Percentiles rank a stretch among this genome's conserved stretches.
phyloP scores from a whole-genome alignment of 1,140 invertebrate species.

The Cardiocondyla obscurior region DNA sequence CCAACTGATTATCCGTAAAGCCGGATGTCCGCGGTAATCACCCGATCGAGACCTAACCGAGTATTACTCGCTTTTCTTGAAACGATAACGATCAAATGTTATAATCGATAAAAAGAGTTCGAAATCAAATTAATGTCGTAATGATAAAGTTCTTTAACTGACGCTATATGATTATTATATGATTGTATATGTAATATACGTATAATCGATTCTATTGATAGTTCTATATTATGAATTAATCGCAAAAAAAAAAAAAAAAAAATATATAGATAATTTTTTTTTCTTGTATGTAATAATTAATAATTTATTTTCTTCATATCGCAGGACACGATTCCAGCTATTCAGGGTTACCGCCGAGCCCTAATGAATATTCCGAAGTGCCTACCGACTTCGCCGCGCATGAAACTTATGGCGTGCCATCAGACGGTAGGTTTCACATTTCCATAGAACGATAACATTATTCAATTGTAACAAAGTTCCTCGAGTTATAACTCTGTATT shows the following conservation, averaged over 20 bases:
- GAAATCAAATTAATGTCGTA: not conserved
- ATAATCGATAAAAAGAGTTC: not conserved
- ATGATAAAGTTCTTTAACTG: not conserved
- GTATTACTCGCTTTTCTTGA: slow-evolving; percentile 16
- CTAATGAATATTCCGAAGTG: slow-evolving; percentile 65
- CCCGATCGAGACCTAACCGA: not conserved
- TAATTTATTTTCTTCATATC: slow-evolving; percentile 18
- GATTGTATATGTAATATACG: too few species aligned
- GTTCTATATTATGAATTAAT: not conserved
- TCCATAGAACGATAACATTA: too few species aligned
- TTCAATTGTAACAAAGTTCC: slow-evolving; percentile 5
- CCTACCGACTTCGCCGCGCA: slow-evolving; percentile 48
- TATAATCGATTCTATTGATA: too few species aligned
- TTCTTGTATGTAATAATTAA: not conserved
- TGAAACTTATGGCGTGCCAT: slow-evolving; percentile 64
- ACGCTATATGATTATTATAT: not conserved
- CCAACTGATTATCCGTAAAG: not conserved
- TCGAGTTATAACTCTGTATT: not conserved
- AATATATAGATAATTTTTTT: not conserved
- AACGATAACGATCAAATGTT: slow-evolving; percentile 21
- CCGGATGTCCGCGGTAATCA: slow-evolving; percentile 9
- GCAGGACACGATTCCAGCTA: slow-evolving; percentile 70
- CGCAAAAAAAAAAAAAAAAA: not conserved
- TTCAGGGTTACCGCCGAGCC: slow-evolving; percentile 66
- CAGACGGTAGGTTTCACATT: slow-evolving; percentile 73